Percentiles rank a stretch among this genome's conserved stretches.
Conservation (phyloP, 2,888 invertebrate species). For the Drosophila anceps region DNA sequence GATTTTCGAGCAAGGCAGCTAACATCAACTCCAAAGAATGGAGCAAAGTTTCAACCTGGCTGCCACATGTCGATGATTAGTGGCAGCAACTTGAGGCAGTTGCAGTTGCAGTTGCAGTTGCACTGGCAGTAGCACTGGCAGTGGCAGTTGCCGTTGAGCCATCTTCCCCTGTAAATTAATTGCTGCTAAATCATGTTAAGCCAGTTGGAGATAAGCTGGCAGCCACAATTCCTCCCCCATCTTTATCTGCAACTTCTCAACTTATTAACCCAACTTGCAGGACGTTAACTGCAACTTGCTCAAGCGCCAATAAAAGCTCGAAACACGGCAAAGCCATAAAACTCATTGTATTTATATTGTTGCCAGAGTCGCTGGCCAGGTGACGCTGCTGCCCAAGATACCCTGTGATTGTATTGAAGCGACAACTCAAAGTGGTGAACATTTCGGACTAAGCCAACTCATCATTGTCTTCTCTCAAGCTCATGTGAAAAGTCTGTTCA, state of each 20-base stretch:
- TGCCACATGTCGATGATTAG: slow-evolving; percentile 44
- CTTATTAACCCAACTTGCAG: slow-evolving; percentile 29
- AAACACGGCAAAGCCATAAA: slow-evolving; percentile 57
- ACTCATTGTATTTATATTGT: slow-evolving; percentile 65
- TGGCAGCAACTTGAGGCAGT: slow-evolving; percentile 21
- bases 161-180: slow-evolving; percentile 10
- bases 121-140: slow-evolving; percentile 1
- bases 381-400: not conserved
- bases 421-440: too few species aligned
- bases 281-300: slow-evolving; percentile 40
- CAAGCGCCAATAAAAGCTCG: slow-evolving; percentile 44
- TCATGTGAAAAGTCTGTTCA: too few species aligned
- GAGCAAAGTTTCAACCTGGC: slow-evolving; percentile 2
- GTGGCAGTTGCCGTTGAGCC: not conserved
- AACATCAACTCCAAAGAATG: not conserved
- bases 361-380: slow-evolving; percentile 17
- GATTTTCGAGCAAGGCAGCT: slow-evolving; percentile 26
- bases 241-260: slow-evolving; percentile 9
- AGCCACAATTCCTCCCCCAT: not conserved
- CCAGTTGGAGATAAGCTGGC: slow-evolving; percentile 6
- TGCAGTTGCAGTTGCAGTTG: not conserved
- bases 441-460: not conserved
- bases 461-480: too few species aligned
- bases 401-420: not conserved
- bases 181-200: slow-evolving; percentile 33